Evolutionary conservation across 2,113 vertebrate species (phyloP).

Genomic region (Arvicanthis niloticus): DNA sequence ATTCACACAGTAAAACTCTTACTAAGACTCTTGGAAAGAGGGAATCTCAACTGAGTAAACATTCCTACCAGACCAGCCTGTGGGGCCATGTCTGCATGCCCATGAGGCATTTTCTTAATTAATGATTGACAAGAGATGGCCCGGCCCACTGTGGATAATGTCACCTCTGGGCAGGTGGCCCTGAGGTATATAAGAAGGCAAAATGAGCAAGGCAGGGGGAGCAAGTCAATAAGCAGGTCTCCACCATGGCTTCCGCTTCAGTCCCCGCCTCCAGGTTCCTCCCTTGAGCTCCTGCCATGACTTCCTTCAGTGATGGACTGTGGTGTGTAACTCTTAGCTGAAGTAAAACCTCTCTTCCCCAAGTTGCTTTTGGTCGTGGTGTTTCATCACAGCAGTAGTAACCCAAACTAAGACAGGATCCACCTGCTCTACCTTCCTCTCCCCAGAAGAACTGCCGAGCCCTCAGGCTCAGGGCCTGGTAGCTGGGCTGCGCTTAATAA

Average conservation of each 20-base stretch:
- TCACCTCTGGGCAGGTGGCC: not conserved
- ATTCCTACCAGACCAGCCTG: not conserved
- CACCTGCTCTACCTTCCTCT: not conserved
- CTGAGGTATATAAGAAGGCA: not conserved
- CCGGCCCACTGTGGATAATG: not conserved
- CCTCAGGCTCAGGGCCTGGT: not conserved
- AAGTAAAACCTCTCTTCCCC: not conserved
- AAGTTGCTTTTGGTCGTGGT: not conserved
- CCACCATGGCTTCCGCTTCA: not conserved
- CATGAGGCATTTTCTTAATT: too few species aligned
- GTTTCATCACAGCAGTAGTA: not conserved
- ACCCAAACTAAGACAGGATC: not conserved
- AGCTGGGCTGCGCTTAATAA: not conserved
- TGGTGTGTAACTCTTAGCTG: not conserved
- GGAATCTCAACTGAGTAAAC: not conserved
- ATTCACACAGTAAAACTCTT: too few species aligned
- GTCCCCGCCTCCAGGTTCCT: not conserved
- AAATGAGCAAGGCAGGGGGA: not conserved
- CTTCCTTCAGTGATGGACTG: not conserved
- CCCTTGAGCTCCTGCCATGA: not conserved
- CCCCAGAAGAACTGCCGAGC: not conserved
- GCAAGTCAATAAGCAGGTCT: not conserved
- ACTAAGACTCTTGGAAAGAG: not conserved
- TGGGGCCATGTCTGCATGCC: not conserved
- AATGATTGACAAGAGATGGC: not conserved